These are phyloP conservation scores for Trissolcus brochymenae DNA, from an alignment of 2,888 invertebrate genomes.

Conservation along the genomic window DNA sequence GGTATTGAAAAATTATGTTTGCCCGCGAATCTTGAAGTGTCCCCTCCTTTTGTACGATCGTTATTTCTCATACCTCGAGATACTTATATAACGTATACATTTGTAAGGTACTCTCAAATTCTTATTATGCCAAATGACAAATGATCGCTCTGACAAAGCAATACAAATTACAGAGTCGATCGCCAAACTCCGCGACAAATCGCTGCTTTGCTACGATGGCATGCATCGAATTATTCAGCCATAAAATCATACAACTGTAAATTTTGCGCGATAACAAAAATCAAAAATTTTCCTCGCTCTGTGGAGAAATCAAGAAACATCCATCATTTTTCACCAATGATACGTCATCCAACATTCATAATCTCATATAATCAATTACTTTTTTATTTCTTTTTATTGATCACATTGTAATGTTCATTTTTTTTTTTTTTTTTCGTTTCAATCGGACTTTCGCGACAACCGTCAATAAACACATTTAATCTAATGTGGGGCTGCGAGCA, in stretches of 20 bases:
- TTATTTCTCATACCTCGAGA: slow-evolving; percentile 15
- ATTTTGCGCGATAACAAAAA: too few species aligned
- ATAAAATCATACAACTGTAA: too few species aligned
- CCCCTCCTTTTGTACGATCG: slow-evolving; percentile 8
- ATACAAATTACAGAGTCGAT: slow-evolving; percentile 20
- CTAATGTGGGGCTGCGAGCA: not conserved
- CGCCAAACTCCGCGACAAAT: slow-evolving; percentile 18
- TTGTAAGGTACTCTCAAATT: slow-evolving; percentile 12
- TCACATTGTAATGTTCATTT: too few species aligned
- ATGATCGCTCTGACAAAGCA: slow-evolving; percentile 13
- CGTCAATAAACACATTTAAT: slow-evolving; percentile 10
- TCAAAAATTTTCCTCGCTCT: too few species aligned
- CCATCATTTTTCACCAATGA: too few species aligned
- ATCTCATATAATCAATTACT: too few species aligned
- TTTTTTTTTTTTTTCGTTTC: not conserved
- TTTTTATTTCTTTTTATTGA: too few species aligned
- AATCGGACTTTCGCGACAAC: slow-evolving; percentile 4
- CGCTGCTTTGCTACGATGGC: slow-evolving; percentile 16
- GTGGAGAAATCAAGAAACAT: too few species aligned
- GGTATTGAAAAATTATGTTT: slow-evolving; percentile 21
- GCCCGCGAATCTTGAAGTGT: slow-evolving; percentile 22
- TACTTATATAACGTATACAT: slow-evolving; percentile 21
- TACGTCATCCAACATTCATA: too few species aligned
- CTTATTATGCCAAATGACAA: slow-evolving; percentile 8
- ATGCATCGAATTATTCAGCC: slow-evolving; percentile 15